These are phyloP conservation scores for Brenthis daphne DNA, from an alignment of 2,888 invertebrate genomes.

Conservation along the genomic window DNA sequence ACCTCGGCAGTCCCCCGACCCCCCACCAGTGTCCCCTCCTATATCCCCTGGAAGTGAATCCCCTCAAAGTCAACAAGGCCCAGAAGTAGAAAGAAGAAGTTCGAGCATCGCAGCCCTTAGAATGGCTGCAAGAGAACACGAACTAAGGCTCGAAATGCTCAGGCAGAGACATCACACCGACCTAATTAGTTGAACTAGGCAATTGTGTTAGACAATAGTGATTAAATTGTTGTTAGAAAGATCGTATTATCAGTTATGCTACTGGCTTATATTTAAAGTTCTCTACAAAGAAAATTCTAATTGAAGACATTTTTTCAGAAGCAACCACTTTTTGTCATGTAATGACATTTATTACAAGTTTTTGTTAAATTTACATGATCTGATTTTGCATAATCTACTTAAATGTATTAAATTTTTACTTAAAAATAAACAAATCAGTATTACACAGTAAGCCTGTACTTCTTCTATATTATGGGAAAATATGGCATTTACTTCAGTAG, in stretches of 20 bases:
- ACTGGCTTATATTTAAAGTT: conserved; percentile 14
- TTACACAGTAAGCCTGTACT: background rate
- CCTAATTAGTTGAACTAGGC: conserved; percentile 87
- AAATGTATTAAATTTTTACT: background rate
- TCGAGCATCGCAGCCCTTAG: conserved; percentile 94
- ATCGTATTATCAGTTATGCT: conserved; percentile 20
- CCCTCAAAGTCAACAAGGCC: conserved; percentile 77
- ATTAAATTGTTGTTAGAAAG: conserved; percentile 18
- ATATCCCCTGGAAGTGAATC: conserved; percentile 79
- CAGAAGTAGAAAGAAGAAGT: conserved; percentile 91
- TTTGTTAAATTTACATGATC: too few species aligned
- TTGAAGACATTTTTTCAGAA: too few species aligned
- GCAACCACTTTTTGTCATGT: background rate
- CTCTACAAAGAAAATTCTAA: too few species aligned
- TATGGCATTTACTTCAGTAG: conserved; percentile 1
- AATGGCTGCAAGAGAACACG: conserved; percentile 94
- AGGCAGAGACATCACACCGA: conserved; percentile 89
- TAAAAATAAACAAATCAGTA: background rate
- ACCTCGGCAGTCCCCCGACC: conserved; percentile 74
- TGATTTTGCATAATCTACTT: too few species aligned
- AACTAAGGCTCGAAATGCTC: conserved; percentile 91
- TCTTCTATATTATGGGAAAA: background rate
- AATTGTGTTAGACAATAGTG: conserved; percentile 29
- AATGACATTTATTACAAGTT: background rate
- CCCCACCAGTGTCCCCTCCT: conserved; percentile 79